Base-by-base conservation (phyloP, 2,888 invertebrate genomes). In the Drosophila koepferae region DNA sequence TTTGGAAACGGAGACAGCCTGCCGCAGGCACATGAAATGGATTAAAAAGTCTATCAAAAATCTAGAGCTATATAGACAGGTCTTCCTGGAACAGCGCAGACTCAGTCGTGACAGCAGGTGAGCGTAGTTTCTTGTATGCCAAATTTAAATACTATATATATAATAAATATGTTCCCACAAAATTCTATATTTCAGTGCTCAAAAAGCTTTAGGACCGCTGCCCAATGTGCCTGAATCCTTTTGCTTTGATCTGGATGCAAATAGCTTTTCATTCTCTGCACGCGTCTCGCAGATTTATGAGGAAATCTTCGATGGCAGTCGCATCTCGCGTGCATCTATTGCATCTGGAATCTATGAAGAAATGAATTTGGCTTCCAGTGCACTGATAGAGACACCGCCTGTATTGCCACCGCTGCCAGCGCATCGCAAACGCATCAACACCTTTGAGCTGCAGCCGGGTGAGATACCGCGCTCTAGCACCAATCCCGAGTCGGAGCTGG, bases 271-370 rank as follows among this genome's bases (percentile, higher is more conserved):
- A 3, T 90, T 91, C 67, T 91, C 92, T 4, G 74, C 91, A 12
- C 90, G 92, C 3, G 88, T 90, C 40, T 93, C 93, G 0, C 93
- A 92, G 16, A 93, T 93, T 18, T 93, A 93, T 70, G 93, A 93
- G 69, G 93, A 93, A 71, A 93, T 93, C 41, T 88, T 89, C 9
- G 93, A 93, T 63, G 89, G 84, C 18, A 74, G 92, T 31, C 86
- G 91, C 28, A 72, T 88, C 4, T 92, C 93, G 0, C 89, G 92
- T 1, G 86, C 87, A 0, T 93, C 93, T 0, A 86, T 93, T 41
- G 92, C 92, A 0, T 93, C 93, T 1, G 93, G 93, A 4, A 93
- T 93, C 31, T 93, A 93, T 71, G 93, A 93, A 73, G 93, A 93
- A 72, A 93, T 93, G 93, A 92, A 92, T 72, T 86, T 91, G 1